A percentile compares a stretch with the other conserved stretches of the same genome.
phyloP scores from a whole-genome alignment of 2,888 invertebrate genomes.

The Pristionchus arcanus region DNA sequence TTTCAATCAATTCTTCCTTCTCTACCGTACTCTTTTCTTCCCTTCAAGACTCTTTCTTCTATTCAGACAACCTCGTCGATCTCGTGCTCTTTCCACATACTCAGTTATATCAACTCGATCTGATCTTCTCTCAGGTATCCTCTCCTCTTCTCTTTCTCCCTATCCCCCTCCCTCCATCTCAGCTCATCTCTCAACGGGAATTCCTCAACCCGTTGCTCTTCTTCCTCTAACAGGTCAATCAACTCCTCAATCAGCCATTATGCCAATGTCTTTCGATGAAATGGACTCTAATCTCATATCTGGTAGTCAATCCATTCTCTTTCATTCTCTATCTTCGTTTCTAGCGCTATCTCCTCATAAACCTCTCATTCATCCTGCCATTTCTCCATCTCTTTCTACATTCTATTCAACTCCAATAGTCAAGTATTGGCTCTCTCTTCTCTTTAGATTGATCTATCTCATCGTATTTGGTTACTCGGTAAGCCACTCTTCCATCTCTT shows the following conservation, averaged over 20 bases:
- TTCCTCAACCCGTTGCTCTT: conserved; percentile 42
- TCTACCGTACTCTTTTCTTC: conserved; percentile 1
- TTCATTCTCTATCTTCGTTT: not conserved
- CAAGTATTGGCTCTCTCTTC: conserved; percentile 81
- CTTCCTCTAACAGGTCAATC: conserved; percentile 50
- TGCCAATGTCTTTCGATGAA: conserved; percentile 54
- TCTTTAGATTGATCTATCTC: conserved; percentile 75
- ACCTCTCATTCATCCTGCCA: not conserved
- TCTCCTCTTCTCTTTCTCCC: not conserved
- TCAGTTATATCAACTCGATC: conserved; percentile 55
- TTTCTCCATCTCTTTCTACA: conserved; percentile 70
- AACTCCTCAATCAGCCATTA: conserved; percentile 55
- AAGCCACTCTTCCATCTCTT: not conserved
- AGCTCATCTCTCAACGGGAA: conserved; percentile 53
- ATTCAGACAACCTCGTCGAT: conserved; percentile 55
- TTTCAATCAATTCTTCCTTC: not conserved
- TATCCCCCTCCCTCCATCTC: not conserved
- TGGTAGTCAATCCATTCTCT: not conserved
- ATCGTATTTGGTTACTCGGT: conserved; percentile 72
- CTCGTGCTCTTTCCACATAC: conserved; percentile 53
- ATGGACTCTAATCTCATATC: conserved; percentile 40
- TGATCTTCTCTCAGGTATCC: conserved; percentile 52
- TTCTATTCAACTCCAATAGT: conserved; percentile 81
- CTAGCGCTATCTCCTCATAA: conserved; percentile 18
- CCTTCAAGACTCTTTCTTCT: not conserved